These are phyloP conservation scores for Lithophane leautieri DNA, from an alignment of 2,888 invertebrate genomes.

Conservation along the genomic window DNA sequence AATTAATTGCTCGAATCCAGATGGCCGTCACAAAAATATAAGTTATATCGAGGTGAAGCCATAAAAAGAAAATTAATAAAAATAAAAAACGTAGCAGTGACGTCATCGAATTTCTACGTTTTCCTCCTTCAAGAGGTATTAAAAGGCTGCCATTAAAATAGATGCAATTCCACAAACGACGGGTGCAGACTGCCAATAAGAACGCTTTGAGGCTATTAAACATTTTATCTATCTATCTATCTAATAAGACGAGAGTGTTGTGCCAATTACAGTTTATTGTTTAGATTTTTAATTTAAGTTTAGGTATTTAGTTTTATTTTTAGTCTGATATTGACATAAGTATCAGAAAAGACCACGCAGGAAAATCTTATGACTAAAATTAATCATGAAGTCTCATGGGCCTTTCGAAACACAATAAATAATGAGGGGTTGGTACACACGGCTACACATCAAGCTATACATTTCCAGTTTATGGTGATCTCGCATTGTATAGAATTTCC, in stretches of 20 bases:
- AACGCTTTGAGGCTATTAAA: conserved; percentile 3
- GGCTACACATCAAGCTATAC: too few relatives aligned
- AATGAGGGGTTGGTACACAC: too few relatives aligned
- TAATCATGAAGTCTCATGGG: background rate
- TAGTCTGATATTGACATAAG: background rate
- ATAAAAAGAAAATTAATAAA: conserved; percentile 8
- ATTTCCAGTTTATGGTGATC: too few relatives aligned
- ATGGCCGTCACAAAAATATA: background rate
- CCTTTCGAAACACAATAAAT: background rate
- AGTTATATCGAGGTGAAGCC: background rate
- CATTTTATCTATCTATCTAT: too few relatives aligned
- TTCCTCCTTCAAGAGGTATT: conserved; percentile 18
- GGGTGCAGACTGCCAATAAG: conserved; percentile 7
- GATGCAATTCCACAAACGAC: conserved; percentile 32
- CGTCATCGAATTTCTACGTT: conserved; percentile 13
- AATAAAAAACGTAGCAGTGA: conserved; percentile 1
- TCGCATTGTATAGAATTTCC: too few relatives aligned
- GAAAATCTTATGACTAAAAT: background rate
- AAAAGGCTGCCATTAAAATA: conserved; percentile 39
- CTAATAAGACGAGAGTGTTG: conserved; percentile 6
- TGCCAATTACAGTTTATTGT: background rate
- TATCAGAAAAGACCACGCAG: background rate
- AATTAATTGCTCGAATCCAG: background rate
- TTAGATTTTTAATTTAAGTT: background rate
- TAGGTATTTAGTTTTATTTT: background rate